Conservation (phyloP, 1,140 invertebrate species). For the Scaptomyza graminum region DNA sequence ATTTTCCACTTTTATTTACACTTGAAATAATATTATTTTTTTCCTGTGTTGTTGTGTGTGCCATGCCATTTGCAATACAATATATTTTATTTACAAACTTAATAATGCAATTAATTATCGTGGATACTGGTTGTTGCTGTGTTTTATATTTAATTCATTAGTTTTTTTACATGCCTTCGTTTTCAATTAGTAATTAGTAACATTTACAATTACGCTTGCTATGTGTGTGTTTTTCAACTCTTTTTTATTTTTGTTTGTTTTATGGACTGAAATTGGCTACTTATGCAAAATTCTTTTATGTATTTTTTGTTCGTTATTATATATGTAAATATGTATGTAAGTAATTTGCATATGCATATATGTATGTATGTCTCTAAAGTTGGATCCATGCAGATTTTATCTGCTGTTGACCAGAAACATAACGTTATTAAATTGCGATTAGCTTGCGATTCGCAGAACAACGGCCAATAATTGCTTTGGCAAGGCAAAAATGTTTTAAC, state of each 20-base stretch:
- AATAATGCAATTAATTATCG: slow-evolving; percentile 75
- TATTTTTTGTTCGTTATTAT: slow-evolving; percentile 16
- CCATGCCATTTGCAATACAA: slow-evolving; percentile 68
- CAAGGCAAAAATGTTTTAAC: slow-evolving; percentile 19
- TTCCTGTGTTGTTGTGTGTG: slow-evolving; percentile 41
- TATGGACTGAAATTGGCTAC: slow-evolving; percentile 63
- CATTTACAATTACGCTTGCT: slow-evolving; percentile 63
- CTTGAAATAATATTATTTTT: slow-evolving; percentile 50
- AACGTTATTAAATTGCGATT: slow-evolving; percentile 22
- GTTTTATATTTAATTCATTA: slow-evolving; percentile 1
- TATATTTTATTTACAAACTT: slow-evolving; percentile 76
- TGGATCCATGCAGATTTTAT: slow-evolving; percentile 37
- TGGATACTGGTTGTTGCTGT: slow-evolving; percentile 27
- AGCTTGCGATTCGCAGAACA: slow-evolving; percentile 2
- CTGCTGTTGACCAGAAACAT: slow-evolving; percentile 16
- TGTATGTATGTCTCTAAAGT: slow-evolving; percentile 1
- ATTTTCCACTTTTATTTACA: slow-evolving; percentile 67
- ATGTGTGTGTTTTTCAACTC: slow-evolving; percentile 44
- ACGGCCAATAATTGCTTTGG: slow-evolving; percentile 22
- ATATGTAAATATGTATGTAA: slow-evolving; percentile 15
- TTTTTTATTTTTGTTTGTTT: slow-evolving; percentile 25
- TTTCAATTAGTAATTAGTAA: slow-evolving; percentile 74
- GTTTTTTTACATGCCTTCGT: slow-evolving; percentile 35
- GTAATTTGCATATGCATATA: slow-evolving; percentile 19
- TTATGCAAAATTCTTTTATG: slow-evolving; percentile 53